Percentiles rank a stretch among this genome's conserved stretches.
phyloP scores from a whole-genome alignment of 2,797 vertebrate genomes.

The Antennarius maculatus region DNA sequence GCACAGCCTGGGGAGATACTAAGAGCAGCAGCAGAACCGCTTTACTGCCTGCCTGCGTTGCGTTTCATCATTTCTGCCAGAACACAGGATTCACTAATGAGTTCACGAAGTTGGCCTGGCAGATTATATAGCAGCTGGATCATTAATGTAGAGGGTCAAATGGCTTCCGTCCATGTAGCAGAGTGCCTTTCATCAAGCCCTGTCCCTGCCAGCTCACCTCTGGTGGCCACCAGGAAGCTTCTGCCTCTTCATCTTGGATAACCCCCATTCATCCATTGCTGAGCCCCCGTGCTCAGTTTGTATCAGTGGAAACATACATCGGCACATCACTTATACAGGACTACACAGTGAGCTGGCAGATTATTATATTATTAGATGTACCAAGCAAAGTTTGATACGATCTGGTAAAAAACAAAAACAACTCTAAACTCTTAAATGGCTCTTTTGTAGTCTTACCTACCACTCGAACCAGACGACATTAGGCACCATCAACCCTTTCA shows the following conservation, averaged over 20 bases:
- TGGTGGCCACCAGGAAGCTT: conserved; percentile 27
- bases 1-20: conserved; percentile 55
- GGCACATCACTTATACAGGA: neutral
- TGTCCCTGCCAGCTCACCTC: conserved; percentile 50
- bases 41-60: conserved; percentile 48
- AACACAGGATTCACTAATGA: conserved; percentile 76
- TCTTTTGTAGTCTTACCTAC: neutral
- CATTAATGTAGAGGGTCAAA: conserved; percentile 76
- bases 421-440: neutral
- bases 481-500: too few relatives aligned
- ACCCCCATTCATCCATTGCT: conserved; percentile 11
- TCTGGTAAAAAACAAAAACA: neutral
- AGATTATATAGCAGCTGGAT: conserved; percentile 77
- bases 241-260: conserved; percentile 7
- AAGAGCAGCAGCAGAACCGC: conserved; percentile 52
- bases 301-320: conserved; percentile 2
- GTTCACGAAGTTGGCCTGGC: conserved; percentile 60
- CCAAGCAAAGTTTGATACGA: neutral
- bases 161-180: conserved; percentile 54
- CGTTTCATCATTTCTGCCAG: conserved; percentile 67
- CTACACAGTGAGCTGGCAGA: neutral
- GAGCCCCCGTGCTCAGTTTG: neutral
- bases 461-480: too few relatives aligned
- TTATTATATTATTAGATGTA: neutral
- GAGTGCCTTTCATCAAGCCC: conserved; percentile 58